Base-by-base conservation (phyloP, 2,888 invertebrate genomes). In the Papilio elwesi region DNA sequence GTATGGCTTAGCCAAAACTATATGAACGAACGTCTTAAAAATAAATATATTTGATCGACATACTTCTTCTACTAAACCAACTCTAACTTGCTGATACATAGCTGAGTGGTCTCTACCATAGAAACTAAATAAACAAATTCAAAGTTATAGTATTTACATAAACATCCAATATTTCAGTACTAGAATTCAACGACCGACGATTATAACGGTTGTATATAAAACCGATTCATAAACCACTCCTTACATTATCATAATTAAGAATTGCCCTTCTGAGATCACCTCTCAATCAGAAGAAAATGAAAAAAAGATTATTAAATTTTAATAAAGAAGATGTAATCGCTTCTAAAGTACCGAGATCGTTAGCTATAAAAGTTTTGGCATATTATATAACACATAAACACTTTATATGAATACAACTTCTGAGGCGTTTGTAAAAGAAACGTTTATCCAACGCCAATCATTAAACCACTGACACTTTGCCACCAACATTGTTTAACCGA, bases 221-320 rank as follows among this genome's bases (percentile, higher is more conserved):
- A 73, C 73, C 68, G 53, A 55, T 73, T 73, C 57, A 47, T 62
- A 75, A 63, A 73, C 70, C 71, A 51, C 71, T 67, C 71, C 67
- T 49, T 59, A 13, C 11, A 67, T 64, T 71, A 74, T 70, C 72
- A 73, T 73, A 64, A 69, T 79, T 82, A 83, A 82, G 85, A 81
- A 85, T 85, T 84, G 84, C 85, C 82, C 78, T 79, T 80, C 80
- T 91, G 92, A 92, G 92, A 92, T 92, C 92, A 91, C 85, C 82
- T 84, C 85, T 70, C 55, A 38, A 49, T 49, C 36, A 63, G 52
- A 62, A 67, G 55, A 13, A 62, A 52, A 53, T 43, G 9, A 62
- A 52, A 48, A 43, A 71, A 51, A 52, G 38, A 36, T 47, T 26
- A 81, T 83, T 82, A 85, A 81, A 84, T 82, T 83, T 78, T 78